These are phyloP conservation scores for Pristionchus maxplancki DNA, from an alignment of 2,888 invertebrate species.

Conservation along the genomic window DNA sequence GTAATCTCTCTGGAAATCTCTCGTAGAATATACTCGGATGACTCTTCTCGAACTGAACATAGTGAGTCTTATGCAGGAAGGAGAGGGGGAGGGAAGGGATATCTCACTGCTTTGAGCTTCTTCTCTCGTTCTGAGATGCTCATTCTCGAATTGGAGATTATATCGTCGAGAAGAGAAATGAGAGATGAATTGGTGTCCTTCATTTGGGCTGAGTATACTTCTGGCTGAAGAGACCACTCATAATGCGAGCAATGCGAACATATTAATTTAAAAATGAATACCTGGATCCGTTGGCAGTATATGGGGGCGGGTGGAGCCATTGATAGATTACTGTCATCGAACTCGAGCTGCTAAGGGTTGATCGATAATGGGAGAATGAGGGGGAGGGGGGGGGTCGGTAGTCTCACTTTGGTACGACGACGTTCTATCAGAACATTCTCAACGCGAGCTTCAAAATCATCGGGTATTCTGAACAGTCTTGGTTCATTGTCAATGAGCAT, in stretches of 20 bases:
- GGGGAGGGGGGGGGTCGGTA: no score
- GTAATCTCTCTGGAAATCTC: conserved; percentile 20
- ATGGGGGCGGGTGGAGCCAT: conserved; percentile 14
- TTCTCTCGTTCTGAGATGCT: conserved; percentile 6
- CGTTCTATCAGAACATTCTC: conserved; percentile 11
- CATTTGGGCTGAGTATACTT: conserved; percentile 9
- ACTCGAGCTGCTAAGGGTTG: not conserved
- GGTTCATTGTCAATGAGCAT: conserved; percentile 35
- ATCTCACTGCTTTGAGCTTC: conserved; percentile 32
- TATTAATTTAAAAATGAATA: not conserved
- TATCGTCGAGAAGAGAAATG: not conserved
- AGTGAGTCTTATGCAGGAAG: not conserved
- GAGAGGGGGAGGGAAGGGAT: not conserved
- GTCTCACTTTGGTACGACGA: conserved; percentile 14
- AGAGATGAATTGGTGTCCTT: not conserved
- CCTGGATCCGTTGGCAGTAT: conserved; percentile 46
- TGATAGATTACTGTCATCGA: conserved; percentile 24
- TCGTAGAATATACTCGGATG: conserved; percentile 22
- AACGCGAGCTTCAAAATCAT: conserved; percentile 25
- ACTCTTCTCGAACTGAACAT: conserved; percentile 44
- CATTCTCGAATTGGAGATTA: not conserved
- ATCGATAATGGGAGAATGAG: not conserved
- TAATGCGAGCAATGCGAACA: not conserved
- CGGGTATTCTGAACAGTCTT: conserved; percentile 8
- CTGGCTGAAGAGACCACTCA: conserved; percentile 1